Base-by-base conservation (phyloP, 2,113 vertebrate genomes). In the Odontesthes bonariensis region DNA sequence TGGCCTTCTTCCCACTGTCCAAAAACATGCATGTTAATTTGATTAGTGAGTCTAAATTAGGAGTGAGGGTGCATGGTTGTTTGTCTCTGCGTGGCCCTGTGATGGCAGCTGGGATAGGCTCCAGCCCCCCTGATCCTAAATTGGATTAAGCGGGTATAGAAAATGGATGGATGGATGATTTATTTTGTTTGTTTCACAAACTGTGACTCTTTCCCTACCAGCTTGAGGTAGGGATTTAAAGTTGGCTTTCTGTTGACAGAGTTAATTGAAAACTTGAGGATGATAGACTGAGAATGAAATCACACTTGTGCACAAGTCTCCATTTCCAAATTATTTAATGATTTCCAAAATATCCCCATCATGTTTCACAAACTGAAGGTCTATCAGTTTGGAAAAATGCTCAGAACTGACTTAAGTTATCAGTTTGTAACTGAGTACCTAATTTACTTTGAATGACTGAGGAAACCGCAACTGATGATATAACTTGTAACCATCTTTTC, bases 271-370 rank as follows among this genome's bases (percentile, higher is more conserved):
- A 70, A 38, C 35, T 38, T 38, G 35, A 38, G 35, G 10, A 8
- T 38, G 6, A 38, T 8, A 38, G 79, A 52, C 9, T 75, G 55
- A n/a, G 16, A 84, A 44, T 33, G 17, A 27, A 27, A 27, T 27
- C 67, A 58, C 44, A 69, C 40, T 75, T 59, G 59, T 71, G n/a
- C 27, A 58, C 22, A 9, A 74, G 44, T 75, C 1, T 33, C 13
- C 54, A 53, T 81, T 79, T 57, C 33, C 67, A 64, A 61, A 86
- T 80, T 1, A 81, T 71, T 83, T 80, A 74, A 19, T 8, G 4
- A 53, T 83, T 74, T 78, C 40, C 51, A 76, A 6, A 32, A 2
- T 4, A 20, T 77, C n/a, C 22, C 54, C 31, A 69, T 58, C 10
- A 46, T 68, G 76, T 65, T 47, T 75, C 33, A 75, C 56, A 47